Evolutionary conservation across 2,888 invertebrate genomes (phyloP), one percentile per base, ranked within the genome.

Genomic region (Parochlus steinenii): DNA sequence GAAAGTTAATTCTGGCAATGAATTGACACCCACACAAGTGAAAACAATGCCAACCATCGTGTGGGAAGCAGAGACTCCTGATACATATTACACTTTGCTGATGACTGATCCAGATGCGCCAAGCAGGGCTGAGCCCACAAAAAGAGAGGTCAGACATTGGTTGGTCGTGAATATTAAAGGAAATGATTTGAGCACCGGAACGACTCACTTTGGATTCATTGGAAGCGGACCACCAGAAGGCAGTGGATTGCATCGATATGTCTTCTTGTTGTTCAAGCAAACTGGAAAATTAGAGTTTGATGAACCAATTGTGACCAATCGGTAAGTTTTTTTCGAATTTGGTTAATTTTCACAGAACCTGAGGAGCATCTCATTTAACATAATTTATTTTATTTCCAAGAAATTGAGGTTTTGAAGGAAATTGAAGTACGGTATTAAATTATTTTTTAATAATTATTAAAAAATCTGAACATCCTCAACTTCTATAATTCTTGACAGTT

Each of bases 221-320:
- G 73, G 73, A 6, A 60, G 71, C 14, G 72, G 71, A 25, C 72
- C 74, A 6, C 71, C 71, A 64, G 68, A 64, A 68, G 46, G 71
- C 71, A 46, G 56, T 60, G 4, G 50, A 44, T 2, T 61, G 53
- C 72, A 74, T 51, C 65, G 74, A 19, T 74, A 74, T 45, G 64
- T 72, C 2, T 71, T 65, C 43, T 46, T 74, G 24, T 48, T 71
- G 3, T 79, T 66, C 54, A 67, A 73, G 48, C 78, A 78, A 46
- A 58, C 63, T 2, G 55, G 48, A 5, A 66, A 63, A 44, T 33
- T 67, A 3, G 47, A 43, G 3, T 61, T 59, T 37, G 47, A 52
- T 27, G 62, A 62, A 34, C 51, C 50, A 24, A 51, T 51, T 19
- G 39, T 61, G 4, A 52, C 58, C 2, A 59, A 61, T 23, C 27